Conservation (phyloP, 2,888 invertebrate species). For the Drosophila formosana region DNA sequence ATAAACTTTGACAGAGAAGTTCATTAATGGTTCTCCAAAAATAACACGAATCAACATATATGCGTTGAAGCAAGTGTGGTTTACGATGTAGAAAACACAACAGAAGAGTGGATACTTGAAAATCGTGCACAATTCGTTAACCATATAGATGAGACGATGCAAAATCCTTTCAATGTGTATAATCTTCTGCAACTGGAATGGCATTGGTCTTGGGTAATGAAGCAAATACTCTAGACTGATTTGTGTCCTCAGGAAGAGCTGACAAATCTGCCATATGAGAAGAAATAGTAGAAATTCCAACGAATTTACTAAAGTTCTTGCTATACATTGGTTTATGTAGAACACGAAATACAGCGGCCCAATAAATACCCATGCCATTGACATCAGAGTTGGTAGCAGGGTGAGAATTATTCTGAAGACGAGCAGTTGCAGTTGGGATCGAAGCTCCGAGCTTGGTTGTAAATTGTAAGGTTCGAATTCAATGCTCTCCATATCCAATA, state of each 20-base stretch:
- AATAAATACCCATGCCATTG: not conserved
- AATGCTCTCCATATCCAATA: constrained; percentile 12
- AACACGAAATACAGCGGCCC: not conserved
- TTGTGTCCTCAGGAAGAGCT: not conserved
- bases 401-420: not conserved
- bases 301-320: not conserved
- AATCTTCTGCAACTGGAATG: not conserved
- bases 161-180: constrained; percentile 5
- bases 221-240: not conserved
- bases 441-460: not conserved
- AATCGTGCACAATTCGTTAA: constrained; percentile 2
- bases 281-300: constrained; percentile 5
- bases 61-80: not conserved
- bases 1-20: not conserved
- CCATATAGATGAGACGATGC: constrained; percentile 18
- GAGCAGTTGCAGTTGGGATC: not conserved
- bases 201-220: not conserved
- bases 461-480: not conserved
- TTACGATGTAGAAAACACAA: not conserved
- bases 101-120: constrained; percentile 24
- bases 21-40: not conserved
- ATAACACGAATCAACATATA: not conserved
- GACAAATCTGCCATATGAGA: constrained; percentile 14
- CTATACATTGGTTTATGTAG: not conserved
- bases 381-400: not conserved